phyloP scores from a whole-genome alignment of 2,888 invertebrate genomes.

The Cheilosia soror region DNA sequence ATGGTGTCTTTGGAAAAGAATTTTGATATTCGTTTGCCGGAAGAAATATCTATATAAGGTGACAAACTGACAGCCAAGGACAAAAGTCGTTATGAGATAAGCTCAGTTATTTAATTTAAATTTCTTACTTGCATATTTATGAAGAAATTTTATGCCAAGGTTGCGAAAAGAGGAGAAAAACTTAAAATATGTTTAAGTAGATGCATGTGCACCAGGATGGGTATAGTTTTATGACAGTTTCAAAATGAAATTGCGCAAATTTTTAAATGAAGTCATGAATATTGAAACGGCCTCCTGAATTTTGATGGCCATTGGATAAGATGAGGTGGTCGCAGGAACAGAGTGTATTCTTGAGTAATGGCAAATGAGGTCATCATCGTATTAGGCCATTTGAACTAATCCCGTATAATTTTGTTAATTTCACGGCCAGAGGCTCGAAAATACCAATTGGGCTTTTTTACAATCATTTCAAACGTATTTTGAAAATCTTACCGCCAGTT shows the following conservation, averaged over 20 bases:
- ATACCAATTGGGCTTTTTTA: too few relatives aligned
- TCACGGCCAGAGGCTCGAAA: too few relatives aligned
- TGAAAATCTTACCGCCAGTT: too few relatives aligned
- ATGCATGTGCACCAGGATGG: slow-evolving; percentile 3
- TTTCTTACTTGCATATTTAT: slow-evolving; percentile 68
- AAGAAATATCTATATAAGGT: slow-evolving; percentile 9
- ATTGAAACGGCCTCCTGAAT: slow-evolving; percentile 23
- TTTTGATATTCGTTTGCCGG: slow-evolving; percentile 2
- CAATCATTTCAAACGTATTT: too few relatives aligned
- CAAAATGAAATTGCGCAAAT: slow-evolving; percentile 28
- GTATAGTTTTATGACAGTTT: slow-evolving; percentile 6
- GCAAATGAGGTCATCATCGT: too few relatives aligned
- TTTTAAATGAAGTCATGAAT: slow-evolving; percentile 60
- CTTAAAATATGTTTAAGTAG: slow-evolving; percentile 23
- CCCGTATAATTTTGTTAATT: too few relatives aligned
- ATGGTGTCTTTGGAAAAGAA: slow-evolving; percentile 25
- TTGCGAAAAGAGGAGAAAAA: slow-evolving; percentile 13
- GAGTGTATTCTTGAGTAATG: too few relatives aligned
- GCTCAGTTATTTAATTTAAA: slow-evolving; percentile 67
- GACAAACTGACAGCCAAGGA: slow-evolving; percentile 51
- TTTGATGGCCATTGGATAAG: neutral
- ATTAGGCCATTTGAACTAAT: too few relatives aligned
- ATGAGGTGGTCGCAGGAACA: neutral
- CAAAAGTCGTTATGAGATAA: slow-evolving; percentile 58
- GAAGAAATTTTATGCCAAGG: slow-evolving; percentile 59